These are phyloP conservation scores for Parotocinclus haroldoi DNA, from an alignment of 2,797 vertebrate genomes.

Conservation along the genomic window DNA sequence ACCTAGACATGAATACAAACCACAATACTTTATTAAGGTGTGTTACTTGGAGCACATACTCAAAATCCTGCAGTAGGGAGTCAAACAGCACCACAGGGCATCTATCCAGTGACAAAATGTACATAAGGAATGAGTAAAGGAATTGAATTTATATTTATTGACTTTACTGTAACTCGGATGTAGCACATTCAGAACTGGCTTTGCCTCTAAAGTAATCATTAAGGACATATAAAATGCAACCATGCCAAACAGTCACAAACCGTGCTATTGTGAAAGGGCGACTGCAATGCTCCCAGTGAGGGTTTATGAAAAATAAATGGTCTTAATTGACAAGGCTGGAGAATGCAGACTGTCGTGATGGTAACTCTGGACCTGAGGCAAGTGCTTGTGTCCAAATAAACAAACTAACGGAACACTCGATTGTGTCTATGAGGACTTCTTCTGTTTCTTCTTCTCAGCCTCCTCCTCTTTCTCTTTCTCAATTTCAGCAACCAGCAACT, in stretches of 20 bases:
- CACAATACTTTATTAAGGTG: slow-evolving; percentile 42
- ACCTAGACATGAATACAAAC: slow-evolving; percentile 31
- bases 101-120: background rate
- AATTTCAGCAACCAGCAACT: slow-evolving; percentile 78
- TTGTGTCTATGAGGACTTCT: slow-evolving; percentile 66
- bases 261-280: background rate
- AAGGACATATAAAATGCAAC: too few species aligned
- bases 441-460: slow-evolving; percentile 82
- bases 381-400: slow-evolving; percentile 42
- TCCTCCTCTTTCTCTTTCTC: slow-evolving; percentile 83
- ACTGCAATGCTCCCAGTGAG: slow-evolving; percentile 9
- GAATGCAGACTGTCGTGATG: background rate
- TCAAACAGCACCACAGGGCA: background rate
- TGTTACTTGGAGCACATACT: slow-evolving; percentile 28
- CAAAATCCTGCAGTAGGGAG: slow-evolving; percentile 17
- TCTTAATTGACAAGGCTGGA: slow-evolving; percentile 5
- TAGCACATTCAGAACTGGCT: too few species aligned
- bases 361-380: slow-evolving; percentile 22
- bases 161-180: too few species aligned
- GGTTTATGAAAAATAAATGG: slow-evolving; percentile 17
- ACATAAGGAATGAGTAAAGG: too few species aligned
- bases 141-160: too few species aligned
- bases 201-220: too few species aligned
- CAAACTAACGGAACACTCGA: slow-evolving; percentile 17
- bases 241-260: too few species aligned